Evolutionary conservation across 2,797 vertebrate genomes (phyloP).

Genomic region (Champsocephalus esox): DNA sequence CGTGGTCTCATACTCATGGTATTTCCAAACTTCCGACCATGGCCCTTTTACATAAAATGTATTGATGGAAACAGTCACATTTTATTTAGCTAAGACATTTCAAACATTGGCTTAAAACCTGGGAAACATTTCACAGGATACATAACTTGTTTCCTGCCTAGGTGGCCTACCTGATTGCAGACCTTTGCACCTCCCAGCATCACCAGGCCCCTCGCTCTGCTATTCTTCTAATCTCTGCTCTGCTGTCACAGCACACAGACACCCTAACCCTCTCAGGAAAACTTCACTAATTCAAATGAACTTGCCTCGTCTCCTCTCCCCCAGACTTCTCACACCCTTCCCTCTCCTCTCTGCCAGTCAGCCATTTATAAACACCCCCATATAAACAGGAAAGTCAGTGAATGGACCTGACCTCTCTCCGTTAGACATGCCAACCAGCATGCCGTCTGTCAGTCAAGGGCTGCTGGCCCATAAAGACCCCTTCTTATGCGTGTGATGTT

Average conservation of each 20-base stretch:
- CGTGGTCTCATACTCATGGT: not conserved
- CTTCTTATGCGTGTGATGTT: slow-evolving; percentile 69
- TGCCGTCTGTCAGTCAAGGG: slow-evolving; percentile 72
- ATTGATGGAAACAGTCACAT: slow-evolving; percentile 12
- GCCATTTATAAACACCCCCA: slow-evolving; percentile 67
- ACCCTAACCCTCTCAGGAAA: slow-evolving; percentile 40
- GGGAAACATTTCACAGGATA: not conserved
- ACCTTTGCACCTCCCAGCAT: not conserved
- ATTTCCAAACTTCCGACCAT: not conserved
- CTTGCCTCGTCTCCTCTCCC: slow-evolving; percentile 18
- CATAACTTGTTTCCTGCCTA: not conserved
- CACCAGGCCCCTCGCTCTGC: slow-evolving; percentile 6
- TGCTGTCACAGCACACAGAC: slow-evolving; percentile 55
- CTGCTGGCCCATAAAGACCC: slow-evolving; percentile 48
- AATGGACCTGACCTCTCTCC: slow-evolving; percentile 64
- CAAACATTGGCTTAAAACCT: not conserved
- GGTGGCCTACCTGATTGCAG: not conserved
- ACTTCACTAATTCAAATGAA: slow-evolving; percentile 41
- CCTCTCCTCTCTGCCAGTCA: slow-evolving; percentile 59
- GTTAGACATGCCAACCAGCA: slow-evolving; percentile 60
- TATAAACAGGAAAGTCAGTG: slow-evolving; percentile 81
- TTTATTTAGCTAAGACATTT: not conserved
- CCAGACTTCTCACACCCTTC: slow-evolving; percentile 48
- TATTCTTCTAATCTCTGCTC: slow-evolving; percentile 27
- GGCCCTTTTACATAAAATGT: not conserved